Evolutionary conservation across 2,113 vertebrate genomes (phyloP).

Genomic region (Notothenia coriiceps): DNA sequence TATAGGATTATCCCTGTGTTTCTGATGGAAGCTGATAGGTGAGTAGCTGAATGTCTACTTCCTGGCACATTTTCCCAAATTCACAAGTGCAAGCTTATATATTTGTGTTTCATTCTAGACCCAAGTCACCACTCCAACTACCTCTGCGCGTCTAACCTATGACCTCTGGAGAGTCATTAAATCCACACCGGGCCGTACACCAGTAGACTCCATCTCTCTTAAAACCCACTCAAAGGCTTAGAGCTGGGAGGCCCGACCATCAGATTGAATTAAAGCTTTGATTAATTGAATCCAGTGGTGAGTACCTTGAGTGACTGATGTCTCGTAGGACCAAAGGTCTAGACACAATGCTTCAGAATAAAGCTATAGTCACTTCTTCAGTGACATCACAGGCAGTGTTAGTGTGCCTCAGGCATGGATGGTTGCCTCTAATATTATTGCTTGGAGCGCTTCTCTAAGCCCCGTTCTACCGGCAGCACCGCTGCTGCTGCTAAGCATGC

Average conservation of each 20-base stretch:
- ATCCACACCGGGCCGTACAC: constrained; percentile 22
- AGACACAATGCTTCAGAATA: constrained; percentile 56
- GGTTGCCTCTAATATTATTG: constrained; percentile 57
- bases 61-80: constrained; percentile 3
- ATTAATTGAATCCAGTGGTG: constrained; percentile 75
- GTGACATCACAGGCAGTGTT: constrained; percentile 60
- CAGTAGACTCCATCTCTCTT: constrained; percentile 50
- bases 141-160: constrained; percentile 55
- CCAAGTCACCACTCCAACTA: constrained; percentile 43
- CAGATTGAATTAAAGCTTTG: constrained; percentile 70
- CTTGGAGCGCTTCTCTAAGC: constrained; percentile 58
- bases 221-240: constrained; percentile 72
- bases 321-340: constrained; percentile 71
- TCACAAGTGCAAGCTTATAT: neutral
- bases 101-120: neutral
- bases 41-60: neutral
- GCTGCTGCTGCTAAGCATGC: constrained; percentile 17
- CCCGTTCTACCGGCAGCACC: constrained; percentile 31
- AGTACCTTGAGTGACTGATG: constrained; percentile 72
- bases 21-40: constrained; percentile 14
- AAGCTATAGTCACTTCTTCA: constrained; percentile 49
- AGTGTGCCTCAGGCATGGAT: constrained; percentile 55
- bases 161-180: constrained; percentile 67
- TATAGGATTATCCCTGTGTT: neutral
- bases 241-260: constrained; percentile 59